Evolutionary conservation across 53 echinoderm and acorn worm genomes (phyloP).

Genomic region (Holothuria leucospilota): DNA sequence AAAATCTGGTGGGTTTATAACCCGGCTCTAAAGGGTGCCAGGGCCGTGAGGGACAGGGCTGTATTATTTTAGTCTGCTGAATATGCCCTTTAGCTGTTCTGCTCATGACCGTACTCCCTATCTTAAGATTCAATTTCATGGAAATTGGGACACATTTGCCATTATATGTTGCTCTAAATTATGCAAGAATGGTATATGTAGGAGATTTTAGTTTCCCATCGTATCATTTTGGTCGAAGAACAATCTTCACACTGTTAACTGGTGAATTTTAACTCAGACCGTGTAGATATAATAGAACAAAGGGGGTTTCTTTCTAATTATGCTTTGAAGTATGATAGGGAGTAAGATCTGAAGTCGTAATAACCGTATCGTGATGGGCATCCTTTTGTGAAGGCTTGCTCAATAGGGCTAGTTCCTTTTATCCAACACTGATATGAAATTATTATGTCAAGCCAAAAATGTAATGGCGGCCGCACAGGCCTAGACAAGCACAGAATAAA

Average conservation of each 20-base stretch:
- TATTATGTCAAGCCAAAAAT: conserved; percentile 33
- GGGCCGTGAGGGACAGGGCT: conserved; percentile 63
- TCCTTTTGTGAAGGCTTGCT: conserved; percentile 53
- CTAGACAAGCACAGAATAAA: too few relatives aligned
- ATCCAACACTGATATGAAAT: conserved; percentile 35
- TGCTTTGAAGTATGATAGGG: background rate
- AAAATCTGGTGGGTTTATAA: conserved; percentile 51
- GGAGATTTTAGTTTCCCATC: too few relatives aligned
- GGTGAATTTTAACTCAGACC: too few relatives aligned
- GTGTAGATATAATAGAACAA: conserved; percentile 15
- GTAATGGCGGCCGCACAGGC: too few relatives aligned
- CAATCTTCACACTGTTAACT: too few relatives aligned
- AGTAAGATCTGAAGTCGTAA: conserved; percentile 25
- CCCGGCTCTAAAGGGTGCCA: conserved; percentile 51
- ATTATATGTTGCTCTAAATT: too few relatives aligned
- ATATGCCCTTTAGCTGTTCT: conserved; percentile 65
- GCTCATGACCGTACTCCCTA: conserved; percentile 48
- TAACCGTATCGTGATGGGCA: conserved; percentile 48
- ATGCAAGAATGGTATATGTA: too few relatives aligned
- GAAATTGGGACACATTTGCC: background rate
- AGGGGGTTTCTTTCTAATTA: conserved; percentile 10
- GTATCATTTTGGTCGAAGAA: too few relatives aligned
- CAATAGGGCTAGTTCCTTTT: conserved; percentile 46
- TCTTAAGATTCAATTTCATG: background rate
- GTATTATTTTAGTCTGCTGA: conserved; percentile 67